phyloP scores from a whole-genome alignment of 2,113 vertebrate genomes.

The Oreocharis arfaki region DNA sequence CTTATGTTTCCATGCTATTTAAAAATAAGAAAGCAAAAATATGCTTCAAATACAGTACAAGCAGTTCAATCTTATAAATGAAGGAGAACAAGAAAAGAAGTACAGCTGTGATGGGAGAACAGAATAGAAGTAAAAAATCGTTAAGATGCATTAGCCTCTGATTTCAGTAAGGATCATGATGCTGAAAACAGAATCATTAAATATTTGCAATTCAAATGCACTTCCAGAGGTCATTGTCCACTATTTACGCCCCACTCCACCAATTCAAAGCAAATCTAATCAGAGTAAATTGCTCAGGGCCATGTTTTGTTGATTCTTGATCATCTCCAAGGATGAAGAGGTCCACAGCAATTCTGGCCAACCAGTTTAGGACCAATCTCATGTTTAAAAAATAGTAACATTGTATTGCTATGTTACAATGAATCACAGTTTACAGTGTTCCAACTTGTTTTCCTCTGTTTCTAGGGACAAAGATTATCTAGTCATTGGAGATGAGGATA shows the following conservation, averaged over 20 bases:
- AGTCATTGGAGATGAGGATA: not conserved
- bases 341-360: not conserved
- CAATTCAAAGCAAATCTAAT: not conserved
- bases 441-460: not conserved
- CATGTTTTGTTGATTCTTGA: not conserved
- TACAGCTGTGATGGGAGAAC: not conserved
- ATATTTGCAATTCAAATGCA: not conserved
- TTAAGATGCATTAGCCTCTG: not conserved
- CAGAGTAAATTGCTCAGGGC: not conserved
- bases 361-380: not conserved
- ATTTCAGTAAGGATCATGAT: not conserved
- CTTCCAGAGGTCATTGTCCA: not conserved
- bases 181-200: not conserved
- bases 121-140: not conserved
- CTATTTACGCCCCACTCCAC: accelerated
- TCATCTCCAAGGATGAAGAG: not conserved
- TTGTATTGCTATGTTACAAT: not conserved
- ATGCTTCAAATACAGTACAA: not conserved
- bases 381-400: not conserved
- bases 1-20: not conserved
- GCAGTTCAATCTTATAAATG: not conserved
- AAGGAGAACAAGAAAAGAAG: not conserved
- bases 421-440: not conserved
- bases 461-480: not conserved
- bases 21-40: not conserved